Percentiles rank a stretch among this genome's conserved stretches.
Evolutionary conservation across 2,113 vertebrate genomes (phyloP).

Genomic region (Bettongia penicillata): DNA sequence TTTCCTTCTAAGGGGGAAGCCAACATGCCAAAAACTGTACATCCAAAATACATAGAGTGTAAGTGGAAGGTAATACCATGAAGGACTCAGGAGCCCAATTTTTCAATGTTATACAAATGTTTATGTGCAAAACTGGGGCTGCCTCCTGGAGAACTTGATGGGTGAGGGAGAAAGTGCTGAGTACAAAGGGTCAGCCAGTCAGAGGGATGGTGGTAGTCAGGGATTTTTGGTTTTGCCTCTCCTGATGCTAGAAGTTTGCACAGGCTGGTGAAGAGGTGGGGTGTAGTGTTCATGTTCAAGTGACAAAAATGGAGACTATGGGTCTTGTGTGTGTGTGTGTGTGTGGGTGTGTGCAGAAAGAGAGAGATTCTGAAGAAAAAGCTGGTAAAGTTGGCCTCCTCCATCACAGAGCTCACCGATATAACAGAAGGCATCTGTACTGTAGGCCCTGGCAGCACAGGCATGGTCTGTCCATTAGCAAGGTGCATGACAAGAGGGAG

Average conservation of each 20-base stretch:
- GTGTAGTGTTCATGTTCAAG: slow-evolving; percentile 52
- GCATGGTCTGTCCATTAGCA: slow-evolving; percentile 93
- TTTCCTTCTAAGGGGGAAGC: not conserved
- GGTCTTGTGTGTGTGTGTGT: slow-evolving; percentile 43
- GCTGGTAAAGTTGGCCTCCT: slow-evolving; percentile 12
- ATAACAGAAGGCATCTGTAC: slow-evolving; percentile 97
- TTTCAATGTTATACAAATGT: slow-evolving; percentile 30
- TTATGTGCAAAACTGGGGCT: slow-evolving; percentile 33
- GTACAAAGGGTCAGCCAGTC: slow-evolving; percentile 78
- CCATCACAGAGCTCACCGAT: slow-evolving; percentile 87
- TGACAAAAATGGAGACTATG: slow-evolving; percentile 36
- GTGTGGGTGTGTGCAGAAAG: slow-evolving; percentile 22
- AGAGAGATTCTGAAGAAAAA: not conserved
- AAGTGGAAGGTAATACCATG: not conserved
- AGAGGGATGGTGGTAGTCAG: slow-evolving; percentile 73
- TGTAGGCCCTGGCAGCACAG: slow-evolving; percentile 93
- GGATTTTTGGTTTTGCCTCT: slow-evolving; percentile 62
- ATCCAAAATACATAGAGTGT: not conserved
- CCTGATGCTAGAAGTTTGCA: slow-evolving; percentile 55
- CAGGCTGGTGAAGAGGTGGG: slow-evolving; percentile 56
- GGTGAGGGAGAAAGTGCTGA: slow-evolving; percentile 43
- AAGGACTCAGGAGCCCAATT: slow-evolving; percentile 15
- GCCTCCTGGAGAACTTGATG: slow-evolving; percentile 48
- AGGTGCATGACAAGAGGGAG: slow-evolving; percentile 97
- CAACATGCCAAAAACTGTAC: not conserved